phyloP scores from a whole-genome alignment of 1,140 invertebrate genomes.

The Solenopsis invicta region DNA sequence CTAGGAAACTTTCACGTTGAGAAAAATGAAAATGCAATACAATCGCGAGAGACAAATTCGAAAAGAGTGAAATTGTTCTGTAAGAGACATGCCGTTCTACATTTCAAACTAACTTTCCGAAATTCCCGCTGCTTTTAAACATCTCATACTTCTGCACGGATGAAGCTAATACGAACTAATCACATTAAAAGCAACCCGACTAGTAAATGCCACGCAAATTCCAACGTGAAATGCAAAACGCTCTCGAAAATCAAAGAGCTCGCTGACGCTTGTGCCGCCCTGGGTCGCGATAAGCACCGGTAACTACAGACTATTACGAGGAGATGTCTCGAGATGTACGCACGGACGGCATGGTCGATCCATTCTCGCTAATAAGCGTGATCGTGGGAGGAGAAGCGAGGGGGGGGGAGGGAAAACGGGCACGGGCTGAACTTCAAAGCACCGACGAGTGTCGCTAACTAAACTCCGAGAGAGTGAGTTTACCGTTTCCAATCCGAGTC shows the following conservation, averaged over 20 bases:
- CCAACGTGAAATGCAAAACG: not conserved
- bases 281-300: slow-evolving; percentile 8
- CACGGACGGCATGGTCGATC: slow-evolving; percentile 34
- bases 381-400: slow-evolving; percentile 78
- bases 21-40: not conserved
- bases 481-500: slow-evolving; percentile 84
- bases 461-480: slow-evolving; percentile 81
- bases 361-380: slow-evolving; percentile 83
- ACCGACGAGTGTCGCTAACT: slow-evolving; percentile 83
- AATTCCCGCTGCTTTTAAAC: slow-evolving; percentile 9
- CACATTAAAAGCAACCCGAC: slow-evolving; percentile 20
- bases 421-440: slow-evolving; percentile 83
- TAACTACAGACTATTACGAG: slow-evolving; percentile 9
- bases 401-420: slow-evolving; percentile 65
- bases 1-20: not conserved
- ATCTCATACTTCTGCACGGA: not conserved
- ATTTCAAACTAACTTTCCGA: slow-evolving; percentile 1
- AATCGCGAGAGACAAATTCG: not conserved
- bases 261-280: slow-evolving; percentile 11
- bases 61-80: not conserved
- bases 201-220: slow-evolving; percentile 18
- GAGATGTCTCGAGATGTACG: slow-evolving; percentile 35
- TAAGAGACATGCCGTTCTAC: not conserved
- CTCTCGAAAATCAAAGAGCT: slow-evolving; percentile 45
- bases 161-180: slow-evolving; percentile 20